Conservation (phyloP, 2,888 invertebrate species). For the Ceraclea dissimilis region DNA sequence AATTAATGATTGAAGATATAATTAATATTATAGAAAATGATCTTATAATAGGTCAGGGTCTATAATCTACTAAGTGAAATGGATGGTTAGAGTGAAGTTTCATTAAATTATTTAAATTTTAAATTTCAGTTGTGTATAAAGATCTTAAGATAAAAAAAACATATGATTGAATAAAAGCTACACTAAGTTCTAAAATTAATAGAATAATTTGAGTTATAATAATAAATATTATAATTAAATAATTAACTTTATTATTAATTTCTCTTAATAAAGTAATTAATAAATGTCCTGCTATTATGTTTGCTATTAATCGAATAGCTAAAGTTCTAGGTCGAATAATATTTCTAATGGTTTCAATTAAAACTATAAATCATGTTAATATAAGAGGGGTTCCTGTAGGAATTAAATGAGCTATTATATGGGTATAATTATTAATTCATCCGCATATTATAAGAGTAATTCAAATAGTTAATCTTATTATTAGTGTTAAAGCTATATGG, state of each 20-base stretch:
- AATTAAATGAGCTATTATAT: constrained; percentile 61
- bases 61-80: constrained; percentile 58
- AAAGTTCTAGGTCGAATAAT: constrained; percentile 62
- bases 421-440: constrained; percentile 53
- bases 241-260: constrained; percentile 29
- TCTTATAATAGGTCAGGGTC: constrained; percentile 56
- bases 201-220: constrained; percentile 44
- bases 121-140: constrained; percentile 59
- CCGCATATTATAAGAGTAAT: constrained; percentile 57
- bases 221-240: constrained; percentile 3
- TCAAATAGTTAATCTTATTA: constrained; percentile 56
- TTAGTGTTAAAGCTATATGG: constrained; percentile 52
- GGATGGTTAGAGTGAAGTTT: constrained; percentile 52
- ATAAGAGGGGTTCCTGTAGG: constrained; percentile 57
- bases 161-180: constrained; percentile 60
- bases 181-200: constrained; percentile 51
- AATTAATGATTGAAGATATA: constrained; percentile 52
- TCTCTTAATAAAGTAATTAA: constrained; percentile 53
- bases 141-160: constrained; percentile 58
- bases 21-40: constrained; percentile 51
- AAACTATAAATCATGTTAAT: constrained; percentile 64
- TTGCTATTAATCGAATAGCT: constrained; percentile 64
- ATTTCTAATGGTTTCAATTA: constrained; percentile 69
- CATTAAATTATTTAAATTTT: constrained; percentile 46
- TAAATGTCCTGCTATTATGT: constrained; percentile 69